Base-by-base conservation (phyloP, 2,797 vertebrate species). In the Acridotheres tristis region DNA sequence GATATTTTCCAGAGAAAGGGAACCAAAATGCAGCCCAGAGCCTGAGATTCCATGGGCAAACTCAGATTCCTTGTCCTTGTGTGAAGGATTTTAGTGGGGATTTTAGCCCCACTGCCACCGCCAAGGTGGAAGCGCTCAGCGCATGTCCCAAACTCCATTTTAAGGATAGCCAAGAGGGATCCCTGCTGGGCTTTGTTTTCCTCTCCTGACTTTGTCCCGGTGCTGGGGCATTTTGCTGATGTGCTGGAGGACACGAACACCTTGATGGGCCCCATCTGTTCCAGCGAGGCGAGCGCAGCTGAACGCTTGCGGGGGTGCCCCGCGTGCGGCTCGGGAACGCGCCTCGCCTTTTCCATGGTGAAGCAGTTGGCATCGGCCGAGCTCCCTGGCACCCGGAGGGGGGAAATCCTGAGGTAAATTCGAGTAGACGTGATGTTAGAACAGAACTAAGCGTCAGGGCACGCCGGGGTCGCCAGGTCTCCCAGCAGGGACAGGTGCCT, bases 401-500 rank as follows among this genome's bases (percentile, higher is more conserved):
- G 94, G 93, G 91, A 90, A 94, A 94, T 96, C 91, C 96, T 97
- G 96, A 97, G 93, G 94, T 91, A 97, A 97, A 97, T 97, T 96
- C 77, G 88, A 97, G 89, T 97, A 80, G 96, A 97, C 96, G 26
- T 95, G 95, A 95, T 87, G 96, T 72, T 96, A 96, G 95, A 90
- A 74, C 83, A 94, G 53, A 94, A 96, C 95, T 90, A 94, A 97
- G 71, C 83, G 74, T 74, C 19, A 7, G 96, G 96, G 95, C 96
- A 97, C 53, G 91, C 69, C 50, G 40, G 88, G 96, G 96, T 97
- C 96, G 88, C 93, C 96, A 97, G 96, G 96, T 96, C 96, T 93
- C 96, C 83, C 96, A 97, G 96, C 96, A 93, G 96, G 96, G 94
- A 94, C 96, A 97, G 96, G 96, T 97, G 96, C 96, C 94, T 89